A percentile compares a stretch with the other conserved stretches of the same genome.
Evolutionary conservation across 2,888 invertebrate species (phyloP).

Genomic region (Hypselothyrea guttata): DNA sequence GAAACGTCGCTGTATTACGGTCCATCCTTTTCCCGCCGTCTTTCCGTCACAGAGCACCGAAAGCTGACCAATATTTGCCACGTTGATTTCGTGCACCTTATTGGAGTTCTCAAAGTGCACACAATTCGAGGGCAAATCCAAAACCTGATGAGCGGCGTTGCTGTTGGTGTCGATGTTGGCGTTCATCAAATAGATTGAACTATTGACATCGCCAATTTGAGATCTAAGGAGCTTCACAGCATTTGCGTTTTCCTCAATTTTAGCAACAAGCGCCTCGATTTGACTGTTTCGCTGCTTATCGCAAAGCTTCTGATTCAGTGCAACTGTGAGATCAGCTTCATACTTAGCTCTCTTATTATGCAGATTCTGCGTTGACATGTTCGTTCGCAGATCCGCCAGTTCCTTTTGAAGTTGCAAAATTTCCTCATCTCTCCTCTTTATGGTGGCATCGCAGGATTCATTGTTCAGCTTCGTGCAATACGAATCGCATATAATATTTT

Average conservation of each 20-base stretch:
- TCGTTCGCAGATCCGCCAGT: neutral
- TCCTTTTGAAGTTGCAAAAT: neutral
- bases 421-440: too few species aligned
- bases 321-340: neutral
- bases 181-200: neutral
- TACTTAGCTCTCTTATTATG: neutral
- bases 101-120: neutral
- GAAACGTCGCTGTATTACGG: slow-evolving; percentile 38
- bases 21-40: slow-evolving; percentile 29
- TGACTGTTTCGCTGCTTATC: neutral
- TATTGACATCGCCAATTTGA: neutral
- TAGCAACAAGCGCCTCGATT: neutral
- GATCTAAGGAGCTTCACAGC: neutral
- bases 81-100: slow-evolving; percentile 9
- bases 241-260: slow-evolving; percentile 7
- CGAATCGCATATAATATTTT: too few species aligned
- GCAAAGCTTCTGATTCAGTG: neutral
- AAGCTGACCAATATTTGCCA: slow-evolving; percentile 16
- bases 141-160: neutral
- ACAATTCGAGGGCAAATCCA: slow-evolving; percentile 1
- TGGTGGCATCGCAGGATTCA: too few species aligned
- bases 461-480: too few species aligned
- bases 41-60: slow-evolving; percentile 25
- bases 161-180: neutral
- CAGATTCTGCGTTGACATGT: neutral